These are phyloP conservation scores for Colletes latitarsis DNA, from an alignment of 1,140 invertebrate genomes.

Conservation along the genomic window DNA sequence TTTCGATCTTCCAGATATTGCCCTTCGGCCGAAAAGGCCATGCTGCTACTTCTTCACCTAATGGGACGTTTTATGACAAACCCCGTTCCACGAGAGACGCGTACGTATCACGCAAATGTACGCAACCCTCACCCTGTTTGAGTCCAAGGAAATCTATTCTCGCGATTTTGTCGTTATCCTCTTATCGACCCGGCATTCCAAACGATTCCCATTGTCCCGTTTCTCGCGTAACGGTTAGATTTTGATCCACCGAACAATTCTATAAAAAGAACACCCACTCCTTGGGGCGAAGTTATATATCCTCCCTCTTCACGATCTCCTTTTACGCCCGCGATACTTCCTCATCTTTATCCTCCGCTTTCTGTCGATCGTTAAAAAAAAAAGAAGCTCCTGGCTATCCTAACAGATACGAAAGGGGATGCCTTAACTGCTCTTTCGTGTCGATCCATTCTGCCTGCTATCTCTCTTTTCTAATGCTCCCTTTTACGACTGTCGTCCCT, in stretches of 20 bases:
- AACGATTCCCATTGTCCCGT: background rate
- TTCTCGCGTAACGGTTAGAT: background rate
- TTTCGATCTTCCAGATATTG: slow-evolving; percentile 8
- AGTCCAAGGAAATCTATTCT: slow-evolving; percentile 18
- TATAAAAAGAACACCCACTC: slow-evolving; percentile 23
- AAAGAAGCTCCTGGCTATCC: background rate
- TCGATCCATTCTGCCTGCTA: slow-evolving; percentile 13
- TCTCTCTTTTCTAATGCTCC: slow-evolving; percentile 51
- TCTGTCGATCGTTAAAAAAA: slow-evolving; percentile 49
- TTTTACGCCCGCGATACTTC: slow-evolving; percentile 53
- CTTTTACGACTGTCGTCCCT: slow-evolving; percentile 63
- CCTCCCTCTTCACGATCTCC: slow-evolving; percentile 11
- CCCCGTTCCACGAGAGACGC: background rate
- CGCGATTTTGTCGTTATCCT: slow-evolving; percentile 8
- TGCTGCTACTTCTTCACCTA: slow-evolving; percentile 3
- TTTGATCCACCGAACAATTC: slow-evolving; percentile 9
- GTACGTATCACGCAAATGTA: background rate
- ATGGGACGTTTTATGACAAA: slow-evolving; percentile 4
- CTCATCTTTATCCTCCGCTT: slow-evolving; percentile 42
- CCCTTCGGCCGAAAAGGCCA: background rate
- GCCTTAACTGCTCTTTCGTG: slow-evolving; percentile 38
- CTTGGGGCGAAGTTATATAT: background rate
- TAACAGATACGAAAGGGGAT: slow-evolving; percentile 4
- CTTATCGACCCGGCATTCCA: background rate
- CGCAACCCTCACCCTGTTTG: background rate